Evolutionary conservation across 2,113 vertebrate genomes (phyloP), one percentile per base, ranked within the genome.

Genomic region (Spheniscus mendiculus): DNA sequence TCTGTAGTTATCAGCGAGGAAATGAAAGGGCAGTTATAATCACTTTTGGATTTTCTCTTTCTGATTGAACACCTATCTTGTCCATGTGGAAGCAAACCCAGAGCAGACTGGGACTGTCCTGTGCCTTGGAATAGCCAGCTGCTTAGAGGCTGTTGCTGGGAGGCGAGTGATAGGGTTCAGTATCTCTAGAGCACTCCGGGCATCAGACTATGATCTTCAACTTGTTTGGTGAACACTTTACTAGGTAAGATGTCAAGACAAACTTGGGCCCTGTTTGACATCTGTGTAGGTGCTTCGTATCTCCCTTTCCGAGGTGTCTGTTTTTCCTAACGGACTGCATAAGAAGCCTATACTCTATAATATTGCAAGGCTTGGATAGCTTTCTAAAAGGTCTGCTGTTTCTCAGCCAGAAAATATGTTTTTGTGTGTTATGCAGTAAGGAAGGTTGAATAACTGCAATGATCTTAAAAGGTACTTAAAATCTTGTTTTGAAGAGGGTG

Each of bases 391-490:
- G 4, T 61, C 14, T 95, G 12, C 21, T 63, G 27, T 81, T 90
- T 88, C 58, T 88, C 59, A 65, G 22, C 2, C 14, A 52, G 69
- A 81, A 93, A 91, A 67, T 6, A 38, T 3, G 1, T 59, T 79
- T 86, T 73, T 88, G 12, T 79, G 30, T 65, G 40, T 63, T 87
- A 65, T n/a, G 32, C 23, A 29, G 22, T 62, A 89, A 67, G n/a
- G 67, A 92, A 86, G 50, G 81, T 34, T 59, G 44, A 92, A 29
- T 89, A 92, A 92, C 40, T 63, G 34, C 83, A 78, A 8, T 62
- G 55, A 70, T 81, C 53, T 92, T 92, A 71, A 90, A 93, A 66
- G 40, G 16, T 27, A 40, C 16, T 61, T 88, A 62, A 90, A 94
- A 61, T 69, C 56, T 79, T 67, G 6, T 55, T 32, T 18, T 83